Percentiles rank a stretch among this genome's conserved stretches.
Evolutionary conservation across 2,888 invertebrate genomes (phyloP).

Genomic region (Thereva nobilitata): DNA sequence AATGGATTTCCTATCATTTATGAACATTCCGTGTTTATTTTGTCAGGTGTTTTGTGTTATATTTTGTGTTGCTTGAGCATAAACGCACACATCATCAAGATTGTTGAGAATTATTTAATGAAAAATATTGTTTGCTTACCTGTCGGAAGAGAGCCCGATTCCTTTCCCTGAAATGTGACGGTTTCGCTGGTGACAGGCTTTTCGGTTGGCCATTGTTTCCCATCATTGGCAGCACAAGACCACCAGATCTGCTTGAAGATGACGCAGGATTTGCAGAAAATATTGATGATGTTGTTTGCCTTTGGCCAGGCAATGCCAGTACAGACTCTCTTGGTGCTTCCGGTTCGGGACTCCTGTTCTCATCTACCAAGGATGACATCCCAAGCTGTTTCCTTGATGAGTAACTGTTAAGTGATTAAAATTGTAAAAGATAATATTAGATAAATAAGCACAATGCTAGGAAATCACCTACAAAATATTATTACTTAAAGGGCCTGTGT

Average conservation of each 20-base stretch:
- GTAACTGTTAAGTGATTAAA: conserved; percentile 1
- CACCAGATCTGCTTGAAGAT: conserved; percentile 41
- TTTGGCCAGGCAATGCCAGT: conserved; percentile 19
- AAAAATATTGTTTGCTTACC: conserved; percentile 44
- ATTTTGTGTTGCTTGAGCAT: too few species aligned
- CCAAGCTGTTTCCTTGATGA: not conserved
- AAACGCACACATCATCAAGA: too few species aligned
- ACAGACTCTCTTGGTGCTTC: conserved; percentile 17
- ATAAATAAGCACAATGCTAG: too few species aligned
- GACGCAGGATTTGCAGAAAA: conserved; percentile 42
- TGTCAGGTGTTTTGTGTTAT: too few species aligned
- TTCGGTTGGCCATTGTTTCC: conserved; percentile 5
- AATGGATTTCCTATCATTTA: too few species aligned
- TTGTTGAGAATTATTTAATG: too few species aligned
- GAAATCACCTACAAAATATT: too few species aligned
- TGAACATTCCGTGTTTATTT: too few species aligned
- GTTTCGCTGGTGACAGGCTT: conserved; percentile 46
- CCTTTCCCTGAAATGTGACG: conserved; percentile 54
- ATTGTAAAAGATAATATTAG: too few species aligned
- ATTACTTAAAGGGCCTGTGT: too few species aligned
- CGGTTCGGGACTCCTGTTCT: conserved; percentile 50
- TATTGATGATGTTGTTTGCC: conserved; percentile 44
- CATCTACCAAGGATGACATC: conserved; percentile 43
- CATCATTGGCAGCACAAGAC: conserved; percentile 34
- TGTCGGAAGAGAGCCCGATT: conserved; percentile 52